Conservation (phyloP, 2,888 invertebrate genomes). For the Phyllotreta cruciferae region DNA sequence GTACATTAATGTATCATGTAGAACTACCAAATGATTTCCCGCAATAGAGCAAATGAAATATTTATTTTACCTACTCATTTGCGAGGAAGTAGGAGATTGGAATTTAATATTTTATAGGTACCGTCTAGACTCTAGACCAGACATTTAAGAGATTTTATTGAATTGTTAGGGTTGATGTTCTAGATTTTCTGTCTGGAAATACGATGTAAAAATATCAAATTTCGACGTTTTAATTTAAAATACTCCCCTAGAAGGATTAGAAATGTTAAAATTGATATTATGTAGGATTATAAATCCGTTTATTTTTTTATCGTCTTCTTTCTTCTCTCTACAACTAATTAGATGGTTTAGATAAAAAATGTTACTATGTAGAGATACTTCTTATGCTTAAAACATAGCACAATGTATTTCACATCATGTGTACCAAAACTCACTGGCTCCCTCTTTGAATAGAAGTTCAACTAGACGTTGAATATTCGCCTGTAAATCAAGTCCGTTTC, state of each 20-base stretch:
- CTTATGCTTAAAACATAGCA: too few species aligned
- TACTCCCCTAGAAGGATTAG: constrained; percentile 1
- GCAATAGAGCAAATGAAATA: constrained; percentile 12
- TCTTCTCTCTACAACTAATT: too few species aligned
- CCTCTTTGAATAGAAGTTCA: too few species aligned
- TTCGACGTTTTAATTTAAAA: constrained; percentile 14
- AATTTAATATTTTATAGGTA: constrained; percentile 36
- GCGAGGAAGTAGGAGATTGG: constrained; percentile 23
- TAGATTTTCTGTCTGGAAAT: constrained; percentile 21
- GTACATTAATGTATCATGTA: too few species aligned
- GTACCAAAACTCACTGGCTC: too few species aligned
- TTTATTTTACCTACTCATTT: constrained; percentile 1
- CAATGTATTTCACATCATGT: too few species aligned
- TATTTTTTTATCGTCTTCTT: not conserved
- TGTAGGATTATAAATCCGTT: constrained; percentile 2
- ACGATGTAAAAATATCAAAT: constrained; percentile 23
- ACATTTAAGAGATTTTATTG: constrained; percentile 15
- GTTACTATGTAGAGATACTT: too few species aligned
- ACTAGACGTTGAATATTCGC: too few species aligned
- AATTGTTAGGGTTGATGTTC: constrained; percentile 19
- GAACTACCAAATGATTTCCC: constrained; percentile 2
- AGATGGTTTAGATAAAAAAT: too few species aligned
- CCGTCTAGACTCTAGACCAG: constrained; percentile 31
- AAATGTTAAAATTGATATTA: too few species aligned
- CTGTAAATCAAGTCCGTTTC: too few species aligned